Base-by-base conservation (phyloP, 2,888 invertebrate species). In the Callyntrura guangdongensis region DNA sequence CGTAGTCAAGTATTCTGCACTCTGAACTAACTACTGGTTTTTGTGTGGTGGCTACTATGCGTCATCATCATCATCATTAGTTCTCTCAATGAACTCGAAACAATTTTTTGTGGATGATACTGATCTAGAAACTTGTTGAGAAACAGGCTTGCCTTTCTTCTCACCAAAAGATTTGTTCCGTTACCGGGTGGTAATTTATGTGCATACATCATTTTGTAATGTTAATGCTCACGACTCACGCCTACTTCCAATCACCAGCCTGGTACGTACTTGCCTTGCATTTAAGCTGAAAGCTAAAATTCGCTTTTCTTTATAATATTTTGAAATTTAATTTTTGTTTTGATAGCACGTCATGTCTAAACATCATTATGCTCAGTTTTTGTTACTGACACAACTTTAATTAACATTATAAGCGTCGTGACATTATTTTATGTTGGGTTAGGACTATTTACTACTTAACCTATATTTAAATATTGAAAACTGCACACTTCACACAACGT, bases 1-100 rank as follows among this genome's bases (percentile, higher is more conserved):
- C 67, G 84, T 84, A 69, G 49, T 67, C 64, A 82, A 84, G 69
- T 72, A 49, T 45, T 49, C 61, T 64, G 36, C 27, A 85, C n/a
- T n/a, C n/a, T n/a, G n/a, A n/a, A n/a, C n/a, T n/a, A n/a, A n/a
- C 85, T 85, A 85, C 85, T 85, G 85, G 85, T 86, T 86, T 86
- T 86, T 77, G 61, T 61, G 9, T 25, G 56, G 25, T 77, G 25
- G 72, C 20, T 72, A 17, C 8, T 17, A 47, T 72, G 47, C 72
- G 72, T 72, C 72, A 72, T 14, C 72, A 45, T n/a, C n/a, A n/a
- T n/a, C n/a, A n/a, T 45, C 45, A 47, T 72, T 72, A 72, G 72
- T 72, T 72, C 47, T n/a, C n/a, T 47, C 14, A 3, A 12, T 72
- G 72, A 47, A 47, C 20, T 56, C 25, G 69, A 74, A 77, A 20